A percentile compares a stretch with the other conserved stretches of the same genome.
These are phyloP conservation scores for Porites evermanni DNA, from an alignment of 92 coral and sea anemone genomes.

Conservation along the genomic window DNA sequence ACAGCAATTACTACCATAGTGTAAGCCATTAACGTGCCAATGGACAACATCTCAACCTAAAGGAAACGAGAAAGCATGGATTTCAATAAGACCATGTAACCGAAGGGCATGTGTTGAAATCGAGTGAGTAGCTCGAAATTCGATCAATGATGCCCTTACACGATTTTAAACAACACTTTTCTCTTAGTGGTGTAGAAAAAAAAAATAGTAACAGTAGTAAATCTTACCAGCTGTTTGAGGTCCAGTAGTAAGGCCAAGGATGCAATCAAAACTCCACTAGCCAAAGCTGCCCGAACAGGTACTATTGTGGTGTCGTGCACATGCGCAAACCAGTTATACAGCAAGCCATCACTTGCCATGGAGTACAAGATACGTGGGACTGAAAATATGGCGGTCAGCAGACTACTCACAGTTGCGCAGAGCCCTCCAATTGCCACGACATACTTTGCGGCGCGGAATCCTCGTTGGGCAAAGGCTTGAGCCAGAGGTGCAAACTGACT, in stretches of 20 bases:
- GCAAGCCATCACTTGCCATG: conserved; percentile 83
- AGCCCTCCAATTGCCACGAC: conserved; percentile 77
- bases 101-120: too few relatives aligned
- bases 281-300: conserved; percentile 75
- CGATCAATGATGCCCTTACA: too few relatives aligned
- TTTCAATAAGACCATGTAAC: background rate
- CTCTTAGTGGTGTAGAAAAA: background rate
- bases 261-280: conserved; percentile 54
- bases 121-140: too few relatives aligned
- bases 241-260: conserved; percentile 66
- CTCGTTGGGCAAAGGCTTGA: conserved; percentile 73
- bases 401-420: conserved; percentile 69
- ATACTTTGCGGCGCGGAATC: conserved; percentile 73
- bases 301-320: conserved; percentile 70
- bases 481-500: conserved; percentile 85
- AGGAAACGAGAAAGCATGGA: background rate
- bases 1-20: conserved; percentile 91
- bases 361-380: conserved; percentile 77
- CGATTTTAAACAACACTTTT: too few relatives aligned
- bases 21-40: conserved; percentile 86
- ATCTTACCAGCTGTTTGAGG: conserved; percentile 62
- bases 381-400: conserved; percentile 64
- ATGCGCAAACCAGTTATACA: conserved; percentile 66
- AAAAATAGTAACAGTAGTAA: background rate
- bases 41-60: conserved; percentile 79